Percentiles rank a stretch among this genome's conserved stretches.
phyloP scores from a whole-genome alignment of 2,888 invertebrate species.

The Heterodera filipjevi region DNA sequence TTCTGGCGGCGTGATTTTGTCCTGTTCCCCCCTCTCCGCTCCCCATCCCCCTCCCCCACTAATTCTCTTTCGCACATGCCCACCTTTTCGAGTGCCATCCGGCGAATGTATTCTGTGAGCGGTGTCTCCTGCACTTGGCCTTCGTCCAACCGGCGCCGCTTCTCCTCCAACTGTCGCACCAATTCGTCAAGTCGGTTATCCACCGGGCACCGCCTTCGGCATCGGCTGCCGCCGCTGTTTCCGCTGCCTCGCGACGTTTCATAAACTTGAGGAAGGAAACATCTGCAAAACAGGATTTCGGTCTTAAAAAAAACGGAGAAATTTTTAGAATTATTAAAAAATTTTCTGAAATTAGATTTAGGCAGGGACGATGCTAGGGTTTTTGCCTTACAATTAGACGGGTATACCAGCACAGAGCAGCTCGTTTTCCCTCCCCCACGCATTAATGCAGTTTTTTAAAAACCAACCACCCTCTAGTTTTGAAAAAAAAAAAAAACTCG shows the following conservation, averaged over 20 bases:
- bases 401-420: too few species aligned
- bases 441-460: too few species aligned
- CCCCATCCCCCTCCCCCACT: background rate
- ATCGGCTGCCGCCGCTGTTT: background rate
- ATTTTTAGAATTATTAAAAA: too few species aligned
- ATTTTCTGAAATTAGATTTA: too few species aligned
- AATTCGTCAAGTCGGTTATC: conserved; percentile 46
- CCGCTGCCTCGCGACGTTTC: conserved; percentile 34
- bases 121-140: conserved; percentile 44
- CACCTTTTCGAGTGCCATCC: conserved; percentile 42
- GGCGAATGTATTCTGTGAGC: conserved; percentile 43
- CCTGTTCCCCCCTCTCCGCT: background rate
- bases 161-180: conserved; percentile 45
- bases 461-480: too few species aligned
- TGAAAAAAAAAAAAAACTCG: too few species aligned
- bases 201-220: conserved; percentile 24
- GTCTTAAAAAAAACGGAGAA: too few species aligned
- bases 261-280: conserved; percentile 41
- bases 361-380: background rate
- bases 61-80: background rate
- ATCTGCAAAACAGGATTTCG: conserved; percentile 26
- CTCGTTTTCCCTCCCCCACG: too few species aligned
- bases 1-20: background rate
- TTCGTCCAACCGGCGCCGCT: conserved; percentile 33
- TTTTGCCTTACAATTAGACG: too few species aligned